A percentile compares a stretch with the other conserved stretches of the same genome.
phyloP scores from a whole-genome alignment of 2,888 invertebrate species.

The Nomada lathburiana region DNA sequence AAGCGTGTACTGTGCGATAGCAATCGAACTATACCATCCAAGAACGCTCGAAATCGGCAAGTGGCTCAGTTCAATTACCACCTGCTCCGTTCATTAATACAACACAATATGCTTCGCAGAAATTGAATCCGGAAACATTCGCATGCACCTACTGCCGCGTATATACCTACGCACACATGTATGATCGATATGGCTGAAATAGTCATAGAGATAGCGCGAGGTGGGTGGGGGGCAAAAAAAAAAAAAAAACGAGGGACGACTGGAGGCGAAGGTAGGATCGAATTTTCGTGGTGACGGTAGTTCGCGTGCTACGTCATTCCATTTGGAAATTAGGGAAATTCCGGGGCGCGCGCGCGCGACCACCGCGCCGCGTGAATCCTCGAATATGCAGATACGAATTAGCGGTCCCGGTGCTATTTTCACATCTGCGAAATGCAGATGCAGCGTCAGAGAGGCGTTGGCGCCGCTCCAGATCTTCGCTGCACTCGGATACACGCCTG shows the following conservation, averaged over 20 bases:
- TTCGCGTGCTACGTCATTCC: slow-evolving; percentile 51
- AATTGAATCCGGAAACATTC: too few species aligned
- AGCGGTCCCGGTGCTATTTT: slow-evolving; percentile 76
- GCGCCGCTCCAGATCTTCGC: slow-evolving; percentile 74
- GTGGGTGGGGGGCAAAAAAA: not conserved
- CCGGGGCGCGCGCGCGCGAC: slow-evolving; percentile 5
- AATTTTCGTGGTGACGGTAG: slow-evolving; percentile 30
- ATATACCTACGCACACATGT: too few species aligned
- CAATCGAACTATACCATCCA: too few species aligned
- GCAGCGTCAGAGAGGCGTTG: slow-evolving; percentile 80
- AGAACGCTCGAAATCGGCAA: too few species aligned
- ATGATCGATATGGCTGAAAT: not conserved
- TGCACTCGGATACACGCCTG: slow-evolving; percentile 22
- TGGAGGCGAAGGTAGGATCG: not conserved
- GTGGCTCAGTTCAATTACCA: too few species aligned
- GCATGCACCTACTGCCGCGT: too few species aligned
- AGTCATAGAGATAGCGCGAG: too few species aligned
- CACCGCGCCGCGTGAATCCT: slow-evolving; percentile 36
- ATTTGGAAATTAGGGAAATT: slow-evolving; percentile 59
- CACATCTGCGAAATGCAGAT: slow-evolving; percentile 80
- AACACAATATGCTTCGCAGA: too few species aligned
- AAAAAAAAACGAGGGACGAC: not conserved
- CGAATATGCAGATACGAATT: slow-evolving; percentile 66
- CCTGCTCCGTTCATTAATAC: too few species aligned
- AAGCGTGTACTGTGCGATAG: too few species aligned